Conservation (phyloP, 1,140 invertebrate genomes). For the Drosophila hydei region DNA sequence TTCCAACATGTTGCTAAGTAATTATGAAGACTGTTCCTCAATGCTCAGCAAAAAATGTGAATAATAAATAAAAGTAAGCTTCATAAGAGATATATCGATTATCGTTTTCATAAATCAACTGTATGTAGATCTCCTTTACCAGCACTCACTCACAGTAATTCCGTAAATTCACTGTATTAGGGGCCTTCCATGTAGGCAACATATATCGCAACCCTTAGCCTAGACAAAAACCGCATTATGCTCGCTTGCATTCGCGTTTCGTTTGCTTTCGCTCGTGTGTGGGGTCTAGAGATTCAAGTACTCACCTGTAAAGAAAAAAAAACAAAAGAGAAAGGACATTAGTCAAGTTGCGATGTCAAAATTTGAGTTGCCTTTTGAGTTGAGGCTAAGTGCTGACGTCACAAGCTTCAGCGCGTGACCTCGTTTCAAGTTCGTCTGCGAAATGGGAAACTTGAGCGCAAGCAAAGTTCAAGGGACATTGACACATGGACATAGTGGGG, state of each 20-base stretch:
- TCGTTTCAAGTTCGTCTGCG: slow-evolving; percentile 29
- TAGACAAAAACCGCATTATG: slow-evolving; percentile 34
- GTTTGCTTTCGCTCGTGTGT: slow-evolving; percentile 33
- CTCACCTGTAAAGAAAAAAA: slow-evolving; percentile 68
- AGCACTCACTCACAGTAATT: not conserved
- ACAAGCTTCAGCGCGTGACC: slow-evolving; percentile 56
- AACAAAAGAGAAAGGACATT: slow-evolving; percentile 11
- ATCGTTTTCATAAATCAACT: no score
- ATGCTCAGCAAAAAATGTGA: no score
- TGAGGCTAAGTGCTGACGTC: slow-evolving; percentile 47
- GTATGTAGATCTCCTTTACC: not conserved
- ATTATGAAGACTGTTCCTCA: no score
- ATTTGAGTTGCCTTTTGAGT: not conserved
- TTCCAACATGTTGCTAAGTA: not conserved
- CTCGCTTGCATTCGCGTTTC: slow-evolving; percentile 23
- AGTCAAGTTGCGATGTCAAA: slow-evolving; percentile 18
- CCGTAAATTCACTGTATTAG: no score
- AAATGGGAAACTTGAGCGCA: slow-evolving; percentile 1
- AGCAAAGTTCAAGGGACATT: slow-evolving; percentile 49
- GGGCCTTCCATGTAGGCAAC: not conserved
- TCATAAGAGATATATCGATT: no score
- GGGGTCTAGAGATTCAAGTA: slow-evolving; percentile 14
- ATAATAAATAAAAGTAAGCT: no score
- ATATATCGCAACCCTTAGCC: slow-evolving; percentile 18
- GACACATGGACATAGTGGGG: slow-evolving; percentile 40